phyloP scores from a whole-genome alignment of 2,888 invertebrate genomes.

The Empis stercorea region DNA sequence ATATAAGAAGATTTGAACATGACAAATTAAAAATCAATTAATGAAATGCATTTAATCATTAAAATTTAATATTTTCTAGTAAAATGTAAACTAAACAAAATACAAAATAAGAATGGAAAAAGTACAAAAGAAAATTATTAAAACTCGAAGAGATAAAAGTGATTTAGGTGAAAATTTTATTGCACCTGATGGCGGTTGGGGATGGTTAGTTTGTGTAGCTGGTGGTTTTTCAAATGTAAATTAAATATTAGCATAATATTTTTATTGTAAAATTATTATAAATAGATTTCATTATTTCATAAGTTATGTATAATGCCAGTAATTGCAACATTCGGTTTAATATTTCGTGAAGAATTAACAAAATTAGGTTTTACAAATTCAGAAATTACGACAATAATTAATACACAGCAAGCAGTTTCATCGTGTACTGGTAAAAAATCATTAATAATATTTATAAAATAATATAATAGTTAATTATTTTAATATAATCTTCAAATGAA shows the following conservation, averaged over 20 bases:
- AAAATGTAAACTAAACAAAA: not conserved
- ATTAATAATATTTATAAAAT: too few relatives aligned
- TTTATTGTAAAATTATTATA: not conserved
- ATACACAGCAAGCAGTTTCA: conserved; percentile 54
- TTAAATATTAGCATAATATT: conserved; percentile 16
- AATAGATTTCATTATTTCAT: conserved; percentile 19
- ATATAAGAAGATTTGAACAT: too few relatives aligned
- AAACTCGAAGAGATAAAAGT: conserved; percentile 29
- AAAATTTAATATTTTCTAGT: too few relatives aligned
- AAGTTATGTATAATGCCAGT: conserved; percentile 54
- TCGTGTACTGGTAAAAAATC: conserved; percentile 48
- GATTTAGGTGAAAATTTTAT: conserved; percentile 43
- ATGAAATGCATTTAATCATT: too few relatives aligned
- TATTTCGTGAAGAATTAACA: conserved; percentile 50
- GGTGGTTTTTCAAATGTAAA: conserved; percentile 61
- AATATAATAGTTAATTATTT: too few relatives aligned
- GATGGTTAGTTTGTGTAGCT: conserved; percentile 56
- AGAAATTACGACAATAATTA: conserved; percentile 57
- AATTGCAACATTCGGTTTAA: conserved; percentile 57
- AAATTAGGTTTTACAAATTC: conserved; percentile 48
- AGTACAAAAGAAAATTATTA: not conserved
- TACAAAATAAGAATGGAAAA: not conserved
- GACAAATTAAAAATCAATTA: too few relatives aligned
- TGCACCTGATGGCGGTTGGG: conserved; percentile 65
- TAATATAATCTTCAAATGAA: conserved; percentile 11